Percentiles rank a stretch among this genome's conserved stretches.
Evolutionary conservation across 2,888 invertebrate species (phyloP).

Genomic region (Anticlea derivata): DNA sequence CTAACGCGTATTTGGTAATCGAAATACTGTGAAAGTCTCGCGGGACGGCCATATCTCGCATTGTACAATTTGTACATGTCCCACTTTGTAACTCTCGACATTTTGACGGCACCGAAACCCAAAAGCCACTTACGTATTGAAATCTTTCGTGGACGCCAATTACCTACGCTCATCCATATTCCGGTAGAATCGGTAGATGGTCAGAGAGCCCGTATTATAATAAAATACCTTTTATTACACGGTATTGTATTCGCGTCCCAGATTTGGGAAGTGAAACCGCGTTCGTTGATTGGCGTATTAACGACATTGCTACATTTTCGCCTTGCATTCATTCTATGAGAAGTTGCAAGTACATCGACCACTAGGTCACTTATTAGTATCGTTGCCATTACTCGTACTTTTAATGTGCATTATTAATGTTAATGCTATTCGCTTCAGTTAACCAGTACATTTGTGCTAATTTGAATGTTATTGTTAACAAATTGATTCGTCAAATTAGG

Average conservation of each 20-base stretch:
- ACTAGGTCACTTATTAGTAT: slow-evolving; percentile 68
- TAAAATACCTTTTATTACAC: slow-evolving; percentile 33
- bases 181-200: slow-evolving; percentile 43
- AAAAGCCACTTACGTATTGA: slow-evolving; percentile 66
- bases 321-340: slow-evolving; percentile 80
- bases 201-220: slow-evolving; percentile 50
- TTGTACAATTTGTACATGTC: slow-evolving; percentile 71
- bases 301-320: slow-evolving; percentile 77
- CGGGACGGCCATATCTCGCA: slow-evolving; percentile 77
- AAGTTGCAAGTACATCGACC: slow-evolving; percentile 68
- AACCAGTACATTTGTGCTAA: slow-evolving; percentile 1
- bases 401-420: slow-evolving; percentile 30
- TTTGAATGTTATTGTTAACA: neutral
- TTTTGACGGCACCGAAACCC: slow-evolving; percentile 77
- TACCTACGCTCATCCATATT: slow-evolving; percentile 45
- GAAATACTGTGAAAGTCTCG: slow-evolving; percentile 80
- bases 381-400: slow-evolving; percentile 39
- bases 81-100: slow-evolving; percentile 72
- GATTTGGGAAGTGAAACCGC: slow-evolving; percentile 76
- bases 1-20: slow-evolving; percentile 83
- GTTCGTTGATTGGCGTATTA: slow-evolving; percentile 75
- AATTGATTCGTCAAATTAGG: slow-evolving; percentile 11
- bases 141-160: slow-evolving; percentile 64
- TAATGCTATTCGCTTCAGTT: slow-evolving; percentile 20
- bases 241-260: slow-evolving; percentile 70